phyloP scores from a whole-genome alignment of 2,113 vertebrate species.

The Brachyistius frenatus region DNA sequence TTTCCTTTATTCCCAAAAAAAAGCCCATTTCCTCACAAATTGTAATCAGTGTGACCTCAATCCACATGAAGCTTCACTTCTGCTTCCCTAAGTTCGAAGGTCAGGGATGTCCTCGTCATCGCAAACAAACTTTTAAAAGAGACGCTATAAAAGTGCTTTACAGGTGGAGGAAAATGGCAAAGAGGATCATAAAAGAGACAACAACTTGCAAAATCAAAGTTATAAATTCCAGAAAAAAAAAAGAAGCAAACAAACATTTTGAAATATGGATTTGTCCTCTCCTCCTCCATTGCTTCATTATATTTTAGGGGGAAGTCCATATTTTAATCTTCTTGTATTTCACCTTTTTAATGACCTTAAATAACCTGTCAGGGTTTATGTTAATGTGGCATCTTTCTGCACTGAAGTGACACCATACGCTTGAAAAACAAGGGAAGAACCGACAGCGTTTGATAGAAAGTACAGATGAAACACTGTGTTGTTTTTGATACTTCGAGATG shows the following conservation, averaged over 20 bases:
- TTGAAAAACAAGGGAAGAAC: not conserved
- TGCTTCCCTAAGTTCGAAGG: not conserved
- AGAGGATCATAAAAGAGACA: not conserved
- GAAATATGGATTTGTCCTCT: too few species aligned
- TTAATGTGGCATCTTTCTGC: not conserved
- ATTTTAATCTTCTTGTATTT: too few species aligned
- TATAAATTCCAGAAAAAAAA: too few species aligned
- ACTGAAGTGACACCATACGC: not conserved
- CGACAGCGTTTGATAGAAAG: not conserved
- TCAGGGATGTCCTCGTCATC: not conserved
- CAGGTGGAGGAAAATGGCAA: not conserved
- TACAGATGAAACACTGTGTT: not conserved
- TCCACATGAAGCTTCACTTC: not conserved
- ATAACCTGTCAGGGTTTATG: too few species aligned
- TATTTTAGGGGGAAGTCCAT: too few species aligned
- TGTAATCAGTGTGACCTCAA: not conserved
- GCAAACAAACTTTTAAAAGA: not conserved
- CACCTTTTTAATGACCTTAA: too few species aligned
- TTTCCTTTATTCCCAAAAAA: constrained; percentile 27
- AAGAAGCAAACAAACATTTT: too few species aligned
- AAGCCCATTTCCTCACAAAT: constrained; percentile 8
- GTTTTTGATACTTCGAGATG: not conserved
- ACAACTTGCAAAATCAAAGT: not conserved
- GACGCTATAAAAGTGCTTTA: not conserved
- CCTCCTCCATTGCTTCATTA: too few species aligned